phyloP scores from a whole-genome alignment of 2,797 vertebrate species.

The Enteromius fasciolatus region DNA sequence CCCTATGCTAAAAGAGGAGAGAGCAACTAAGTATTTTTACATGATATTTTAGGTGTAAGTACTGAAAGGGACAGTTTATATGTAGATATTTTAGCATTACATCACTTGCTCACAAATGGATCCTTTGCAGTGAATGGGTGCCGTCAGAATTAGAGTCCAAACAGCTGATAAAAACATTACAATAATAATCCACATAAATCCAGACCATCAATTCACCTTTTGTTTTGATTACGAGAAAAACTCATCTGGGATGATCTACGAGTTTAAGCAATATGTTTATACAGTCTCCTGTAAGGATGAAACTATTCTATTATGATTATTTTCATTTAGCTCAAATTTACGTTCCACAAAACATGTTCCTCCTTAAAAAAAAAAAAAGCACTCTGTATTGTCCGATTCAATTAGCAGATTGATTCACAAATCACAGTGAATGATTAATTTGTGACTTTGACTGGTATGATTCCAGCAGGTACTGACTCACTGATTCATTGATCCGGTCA shows the following conservation, averaged over 20 bases:
- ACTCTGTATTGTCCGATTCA: background rate
- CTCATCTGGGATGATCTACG: too few relatives aligned
- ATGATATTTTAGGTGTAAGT: too few relatives aligned
- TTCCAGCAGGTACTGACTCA: background rate
- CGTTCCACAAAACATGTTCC: too few relatives aligned
- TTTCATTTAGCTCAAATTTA: background rate
- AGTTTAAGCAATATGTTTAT: too few relatives aligned
- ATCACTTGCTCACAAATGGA: too few relatives aligned
- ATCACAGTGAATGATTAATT: background rate
- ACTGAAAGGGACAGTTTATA: too few relatives aligned
- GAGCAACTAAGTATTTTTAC: too few relatives aligned
- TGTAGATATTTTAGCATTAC: too few relatives aligned
- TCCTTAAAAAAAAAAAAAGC: background rate
- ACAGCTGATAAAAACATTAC: background rate
- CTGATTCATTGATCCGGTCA: background rate
- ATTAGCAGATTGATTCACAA: background rate
- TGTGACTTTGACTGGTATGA: background rate
- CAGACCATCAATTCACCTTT: background rate
- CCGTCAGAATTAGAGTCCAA: background rate
- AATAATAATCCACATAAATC: background rate
- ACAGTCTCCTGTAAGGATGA: background rate
- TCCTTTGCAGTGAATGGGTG: constrained; percentile 4
- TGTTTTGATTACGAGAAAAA: too few relatives aligned
- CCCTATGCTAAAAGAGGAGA: too few relatives aligned
- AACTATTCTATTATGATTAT: background rate